Evolutionary conservation across 2,797 vertebrate species (phyloP).

Genomic region (Cuculus canorus): DNA sequence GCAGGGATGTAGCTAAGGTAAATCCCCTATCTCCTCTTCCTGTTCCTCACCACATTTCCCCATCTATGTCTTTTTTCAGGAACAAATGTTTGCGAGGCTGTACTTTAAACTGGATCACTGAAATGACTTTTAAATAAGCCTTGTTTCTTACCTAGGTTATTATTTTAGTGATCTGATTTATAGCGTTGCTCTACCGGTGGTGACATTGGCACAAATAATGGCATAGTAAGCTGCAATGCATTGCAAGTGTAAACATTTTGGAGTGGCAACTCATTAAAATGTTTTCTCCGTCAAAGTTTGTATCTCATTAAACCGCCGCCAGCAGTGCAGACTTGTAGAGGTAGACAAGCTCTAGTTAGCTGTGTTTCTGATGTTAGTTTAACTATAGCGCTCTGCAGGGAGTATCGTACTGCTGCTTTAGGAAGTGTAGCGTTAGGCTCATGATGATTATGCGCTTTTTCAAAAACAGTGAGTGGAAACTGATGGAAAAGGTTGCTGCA

Average conservation of each 20-base stretch:
- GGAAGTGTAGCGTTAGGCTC: background rate
- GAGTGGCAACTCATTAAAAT: background rate
- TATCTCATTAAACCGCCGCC: background rate
- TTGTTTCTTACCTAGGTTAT: background rate
- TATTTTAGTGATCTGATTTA: background rate
- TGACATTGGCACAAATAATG: background rate
- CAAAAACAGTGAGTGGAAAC: constrained; percentile 10
- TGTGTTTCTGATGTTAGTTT: background rate
- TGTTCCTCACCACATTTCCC: background rate
- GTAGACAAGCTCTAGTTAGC: background rate
- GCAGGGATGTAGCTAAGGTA: background rate
- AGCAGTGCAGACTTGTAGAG: background rate
- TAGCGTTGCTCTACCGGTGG: fast-evolving
- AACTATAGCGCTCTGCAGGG: background rate
- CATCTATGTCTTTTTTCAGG: background rate
- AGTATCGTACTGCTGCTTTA: background rate
- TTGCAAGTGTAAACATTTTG: background rate
- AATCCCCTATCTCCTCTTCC: background rate
- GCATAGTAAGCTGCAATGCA: background rate
- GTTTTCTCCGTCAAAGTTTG: background rate
- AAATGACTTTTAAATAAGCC: background rate
- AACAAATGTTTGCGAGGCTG: background rate
- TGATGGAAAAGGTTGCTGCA: background rate
- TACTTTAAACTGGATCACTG: background rate
- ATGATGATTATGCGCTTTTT: background rate